Conservation (phyloP, 1,140 invertebrate genomes). For the Sinonovacula constricta region DNA sequence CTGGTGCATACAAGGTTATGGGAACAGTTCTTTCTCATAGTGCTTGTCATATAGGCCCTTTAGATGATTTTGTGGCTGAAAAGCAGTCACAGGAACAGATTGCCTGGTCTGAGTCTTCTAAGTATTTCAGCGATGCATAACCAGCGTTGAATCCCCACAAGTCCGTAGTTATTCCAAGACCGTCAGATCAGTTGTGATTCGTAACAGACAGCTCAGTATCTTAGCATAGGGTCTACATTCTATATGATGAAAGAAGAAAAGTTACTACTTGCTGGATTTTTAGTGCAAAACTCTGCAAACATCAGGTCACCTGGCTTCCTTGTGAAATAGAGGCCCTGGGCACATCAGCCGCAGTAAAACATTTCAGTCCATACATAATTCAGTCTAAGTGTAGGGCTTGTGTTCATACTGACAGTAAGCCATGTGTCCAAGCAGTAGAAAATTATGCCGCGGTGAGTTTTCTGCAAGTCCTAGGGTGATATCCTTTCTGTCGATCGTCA, state of each 20-base stretch:
- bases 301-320: slow-evolving; percentile 32
- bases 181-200: slow-evolving; percentile 53
- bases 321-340: slow-evolving; percentile 36
- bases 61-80: slow-evolving; percentile 29
- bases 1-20: slow-evolving; percentile 55
- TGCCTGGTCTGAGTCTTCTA: slow-evolving; percentile 18
- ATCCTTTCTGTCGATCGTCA: slow-evolving; percentile 50
- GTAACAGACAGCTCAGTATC: slow-evolving; percentile 52
- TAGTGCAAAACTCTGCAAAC: slow-evolving; percentile 48
- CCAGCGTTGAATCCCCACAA: slow-evolving; percentile 6
- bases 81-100: slow-evolving; percentile 32
- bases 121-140: slow-evolving; percentile 20
- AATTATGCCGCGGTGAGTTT: slow-evolving; percentile 52
- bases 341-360: slow-evolving; percentile 35
- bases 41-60: background rate
- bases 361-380: slow-evolving; percentile 54
- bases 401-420: slow-evolving; percentile 57
- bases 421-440: slow-evolving; percentile 49
- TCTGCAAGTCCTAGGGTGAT: slow-evolving; percentile 51
- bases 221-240: slow-evolving; percentile 33
- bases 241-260: slow-evolving; percentile 39
- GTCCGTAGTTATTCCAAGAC: slow-evolving; percentile 4
- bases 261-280: slow-evolving; percentile 47
- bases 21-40: slow-evolving; percentile 26
- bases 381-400: slow-evolving; percentile 27